Evolutionary conservation across 1,140 invertebrate species (phyloP), one percentile per base, ranked within the genome.

Genomic region (Hestina assimilis): DNA sequence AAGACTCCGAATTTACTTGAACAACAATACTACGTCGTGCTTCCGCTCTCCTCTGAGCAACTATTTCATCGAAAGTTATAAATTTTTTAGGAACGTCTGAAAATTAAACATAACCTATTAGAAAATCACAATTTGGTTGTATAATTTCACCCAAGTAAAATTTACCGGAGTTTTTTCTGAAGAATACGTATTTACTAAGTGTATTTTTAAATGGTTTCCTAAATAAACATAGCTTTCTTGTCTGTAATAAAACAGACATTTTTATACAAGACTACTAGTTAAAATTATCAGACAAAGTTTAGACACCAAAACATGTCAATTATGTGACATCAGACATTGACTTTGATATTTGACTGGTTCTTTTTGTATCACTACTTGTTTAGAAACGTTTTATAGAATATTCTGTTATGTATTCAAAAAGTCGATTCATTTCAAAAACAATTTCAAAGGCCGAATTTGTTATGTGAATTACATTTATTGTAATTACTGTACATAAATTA

Each of bases 1-100:
- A 93, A 26, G 91, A 89, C 26, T 91, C 82, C 0, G 92, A 92
- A 64, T 92, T 91, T 1, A 93, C 91, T 89, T 93, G 90, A 14
- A 93, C 87, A 8, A 93, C 72, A 20, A 93, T 73, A 75, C 92
- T 93, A 50, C 90, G 76, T 31, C 81, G 77, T 4, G 93, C 93
- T 83, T 94, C 88, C 12, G 73, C 61, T 76, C 89, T 88, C 63
- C 92, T 80, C 21, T 79, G 71, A 11, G 68, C 54, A 6, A 83
- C 72, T 26, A 89, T 43, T 59, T 87, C 84, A 35, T 89, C 84
- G 59, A 89, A 89, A 17, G 64, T 79, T 52, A 72, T 52, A 69
- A 83, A 88, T 56, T 70, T 83, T 53, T 63, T 73, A 9, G 66
- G 43, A 60, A 64, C 59, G 77, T 86, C 87, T 89, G 65, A 69